phyloP scores from a whole-genome alignment of 2,888 invertebrate genomes.

The Phyto melanocephala region DNA sequence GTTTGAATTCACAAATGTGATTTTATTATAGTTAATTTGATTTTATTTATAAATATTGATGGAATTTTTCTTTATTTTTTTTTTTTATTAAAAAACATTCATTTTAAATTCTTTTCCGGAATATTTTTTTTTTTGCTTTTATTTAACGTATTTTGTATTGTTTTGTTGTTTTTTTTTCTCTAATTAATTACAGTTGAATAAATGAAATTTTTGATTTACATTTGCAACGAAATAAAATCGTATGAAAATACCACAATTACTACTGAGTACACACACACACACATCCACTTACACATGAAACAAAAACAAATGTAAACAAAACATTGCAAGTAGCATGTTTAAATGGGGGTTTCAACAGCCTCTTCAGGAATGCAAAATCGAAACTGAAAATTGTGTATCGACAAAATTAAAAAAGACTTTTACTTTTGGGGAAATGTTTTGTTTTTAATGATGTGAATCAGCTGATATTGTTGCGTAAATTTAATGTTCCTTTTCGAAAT shows the following conservation, averaged over 20 bases:
- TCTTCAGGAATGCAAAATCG: too few relatives aligned
- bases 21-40: conserved; percentile 5
- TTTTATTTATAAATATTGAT: conserved; percentile 3
- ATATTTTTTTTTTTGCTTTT: not conserved
- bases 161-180: conserved; percentile 3
- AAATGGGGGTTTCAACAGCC: too few relatives aligned
- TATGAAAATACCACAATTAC: conserved; percentile 54
- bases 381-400: too few relatives aligned
- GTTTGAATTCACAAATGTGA: not conserved
- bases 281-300: conserved; percentile 9
- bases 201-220: conserved; percentile 49
- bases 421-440: too few relatives aligned
- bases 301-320: too few relatives aligned
- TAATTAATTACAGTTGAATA: conserved; percentile 55
- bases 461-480: too few relatives aligned
- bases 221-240: conserved; percentile 23
- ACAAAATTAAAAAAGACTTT: too few relatives aligned
- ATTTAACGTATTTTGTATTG: not conserved
- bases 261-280: not conserved
- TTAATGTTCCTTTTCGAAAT: too few relatives aligned
- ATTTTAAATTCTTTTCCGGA: conserved; percentile 24
- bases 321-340: too few relatives aligned
- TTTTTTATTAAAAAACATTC: not conserved
- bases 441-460: too few relatives aligned
- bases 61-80: not conserved